Percentiles rank a stretch among this genome's conserved stretches.
phyloP scores from a whole-genome alignment of 2,797 vertebrate species.

The Lindbergichthys nudifrons region DNA sequence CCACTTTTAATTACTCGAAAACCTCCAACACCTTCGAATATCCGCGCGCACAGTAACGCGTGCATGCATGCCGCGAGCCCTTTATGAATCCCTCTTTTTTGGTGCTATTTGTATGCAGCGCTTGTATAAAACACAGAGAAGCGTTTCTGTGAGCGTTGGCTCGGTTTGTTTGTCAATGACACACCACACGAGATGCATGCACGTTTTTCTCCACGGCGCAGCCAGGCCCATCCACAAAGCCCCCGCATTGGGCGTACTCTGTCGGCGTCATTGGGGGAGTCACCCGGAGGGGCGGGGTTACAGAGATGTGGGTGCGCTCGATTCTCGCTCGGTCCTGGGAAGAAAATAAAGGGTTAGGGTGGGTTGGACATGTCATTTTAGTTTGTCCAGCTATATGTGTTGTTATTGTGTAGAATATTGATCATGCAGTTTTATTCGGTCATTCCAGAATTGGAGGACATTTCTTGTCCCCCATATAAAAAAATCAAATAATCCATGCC shows the following conservation, averaged over 20 bases:
- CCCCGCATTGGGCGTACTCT: conserved; percentile 69
- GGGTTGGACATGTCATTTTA: background rate
- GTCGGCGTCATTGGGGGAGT: conserved; percentile 71
- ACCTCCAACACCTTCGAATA: conserved; percentile 14
- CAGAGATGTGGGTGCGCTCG: conserved; percentile 19
- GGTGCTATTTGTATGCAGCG: background rate
- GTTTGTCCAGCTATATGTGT: background rate
- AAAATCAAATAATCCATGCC: too few relatives aligned
- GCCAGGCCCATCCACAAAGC: conserved; percentile 49
- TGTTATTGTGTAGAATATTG: background rate
- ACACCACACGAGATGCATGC: conserved; percentile 30
- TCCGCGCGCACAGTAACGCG: conserved; percentile 6
- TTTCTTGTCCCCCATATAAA: too few relatives aligned
- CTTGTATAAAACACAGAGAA: background rate
- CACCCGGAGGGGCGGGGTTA: conserved; percentile 60
- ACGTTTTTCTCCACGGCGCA: conserved; percentile 61
- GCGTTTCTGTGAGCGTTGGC: background rate
- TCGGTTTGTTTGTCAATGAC: conserved; percentile 37
- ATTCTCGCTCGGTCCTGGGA: conserved; percentile 13
- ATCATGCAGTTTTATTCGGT: background rate
- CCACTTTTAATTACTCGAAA: conserved; percentile 43
- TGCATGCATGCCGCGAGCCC: background rate
- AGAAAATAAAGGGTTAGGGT: too few relatives aligned
- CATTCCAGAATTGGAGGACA: too few relatives aligned
- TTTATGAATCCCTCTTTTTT: background rate